Percentiles rank a stretch among this genome's conserved stretches.
Evolutionary conservation across 2,797 vertebrate species (phyloP).

Genomic region (Neopelma chrysocephalum): DNA sequence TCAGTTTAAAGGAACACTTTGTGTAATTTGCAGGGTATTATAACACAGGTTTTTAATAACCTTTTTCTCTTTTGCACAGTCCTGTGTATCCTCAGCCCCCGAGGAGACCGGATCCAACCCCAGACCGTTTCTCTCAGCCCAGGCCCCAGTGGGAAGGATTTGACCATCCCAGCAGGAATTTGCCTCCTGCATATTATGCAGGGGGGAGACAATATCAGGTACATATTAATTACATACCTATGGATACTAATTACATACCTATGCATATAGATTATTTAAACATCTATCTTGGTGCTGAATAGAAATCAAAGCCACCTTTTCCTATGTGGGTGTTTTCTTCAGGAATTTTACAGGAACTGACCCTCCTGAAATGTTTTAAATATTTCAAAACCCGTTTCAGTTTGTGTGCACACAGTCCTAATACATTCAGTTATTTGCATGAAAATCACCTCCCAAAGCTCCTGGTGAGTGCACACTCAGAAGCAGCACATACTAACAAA

Average conservation of each 20-base stretch:
- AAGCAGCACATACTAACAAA: neutral
- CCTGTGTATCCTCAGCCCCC: neutral
- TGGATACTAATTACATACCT: neutral
- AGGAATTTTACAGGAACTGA: neutral
- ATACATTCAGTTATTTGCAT: neutral
- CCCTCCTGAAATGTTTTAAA: neutral
- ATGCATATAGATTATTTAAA: neutral
- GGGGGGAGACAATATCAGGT: neutral
- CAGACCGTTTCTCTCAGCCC: neutral
- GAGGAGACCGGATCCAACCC: neutral
- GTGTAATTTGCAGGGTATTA: neutral
- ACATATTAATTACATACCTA: neutral
- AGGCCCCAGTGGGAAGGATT: fast-evolving
- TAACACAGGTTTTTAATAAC: neutral
- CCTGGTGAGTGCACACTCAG: neutral
- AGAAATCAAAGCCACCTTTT: neutral
- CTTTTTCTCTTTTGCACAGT: neutral
- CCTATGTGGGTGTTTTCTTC: neutral
- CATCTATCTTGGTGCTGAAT: neutral
- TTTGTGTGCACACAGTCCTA: neutral
- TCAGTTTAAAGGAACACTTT: neutral
- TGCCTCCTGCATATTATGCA: neutral
- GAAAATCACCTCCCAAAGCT: neutral
- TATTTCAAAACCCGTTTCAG: neutral
- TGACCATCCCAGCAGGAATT: neutral